These are phyloP conservation scores for Ichneumon xanthorius DNA, from an alignment of 2,888 invertebrate genomes.

Conservation along the genomic window DNA sequence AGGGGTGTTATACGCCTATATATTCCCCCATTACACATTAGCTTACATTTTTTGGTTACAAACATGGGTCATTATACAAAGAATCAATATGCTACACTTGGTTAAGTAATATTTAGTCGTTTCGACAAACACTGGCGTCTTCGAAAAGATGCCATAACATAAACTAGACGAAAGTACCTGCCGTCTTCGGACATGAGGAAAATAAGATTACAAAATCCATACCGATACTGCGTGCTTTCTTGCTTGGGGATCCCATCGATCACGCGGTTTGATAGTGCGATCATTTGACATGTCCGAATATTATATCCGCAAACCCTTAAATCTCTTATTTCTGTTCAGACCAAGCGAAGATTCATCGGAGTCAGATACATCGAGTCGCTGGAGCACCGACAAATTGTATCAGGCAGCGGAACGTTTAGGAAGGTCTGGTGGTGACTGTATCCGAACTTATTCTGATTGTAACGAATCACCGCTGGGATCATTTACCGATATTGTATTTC, in stretches of 20 bases:
- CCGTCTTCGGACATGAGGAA: neutral
- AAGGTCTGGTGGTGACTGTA: slow-evolving; percentile 80
- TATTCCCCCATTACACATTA: too few species aligned
- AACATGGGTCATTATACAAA: too few species aligned
- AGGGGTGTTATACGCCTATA: too few species aligned
- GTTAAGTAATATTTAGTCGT: too few species aligned
- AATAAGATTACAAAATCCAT: neutral
- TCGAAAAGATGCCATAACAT: too few species aligned
- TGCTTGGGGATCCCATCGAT: neutral
- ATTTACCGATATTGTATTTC: slow-evolving; percentile 80
- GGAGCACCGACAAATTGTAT: slow-evolving; percentile 79
- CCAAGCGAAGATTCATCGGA: slow-evolving; percentile 81
- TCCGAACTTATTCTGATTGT: slow-evolving; percentile 80
- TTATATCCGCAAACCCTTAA: slow-evolving; percentile 63
- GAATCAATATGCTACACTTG: too few species aligned
- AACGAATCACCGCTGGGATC: slow-evolving; percentile 81
- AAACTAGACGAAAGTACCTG: too few species aligned
- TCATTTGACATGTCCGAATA: slow-evolving; percentile 47
- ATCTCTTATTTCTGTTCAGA: slow-evolving; percentile 73
- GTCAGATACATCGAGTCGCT: slow-evolving; percentile 76
- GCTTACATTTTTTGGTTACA: too few species aligned
- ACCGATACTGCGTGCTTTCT: neutral
- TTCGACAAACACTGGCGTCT: too few species aligned
- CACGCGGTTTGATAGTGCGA: slow-evolving; percentile 13
- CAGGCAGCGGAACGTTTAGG: slow-evolving; percentile 82